phyloP scores from a whole-genome alignment of 1,140 invertebrate genomes.

The Aphelenchoides besseyi region DNA sequence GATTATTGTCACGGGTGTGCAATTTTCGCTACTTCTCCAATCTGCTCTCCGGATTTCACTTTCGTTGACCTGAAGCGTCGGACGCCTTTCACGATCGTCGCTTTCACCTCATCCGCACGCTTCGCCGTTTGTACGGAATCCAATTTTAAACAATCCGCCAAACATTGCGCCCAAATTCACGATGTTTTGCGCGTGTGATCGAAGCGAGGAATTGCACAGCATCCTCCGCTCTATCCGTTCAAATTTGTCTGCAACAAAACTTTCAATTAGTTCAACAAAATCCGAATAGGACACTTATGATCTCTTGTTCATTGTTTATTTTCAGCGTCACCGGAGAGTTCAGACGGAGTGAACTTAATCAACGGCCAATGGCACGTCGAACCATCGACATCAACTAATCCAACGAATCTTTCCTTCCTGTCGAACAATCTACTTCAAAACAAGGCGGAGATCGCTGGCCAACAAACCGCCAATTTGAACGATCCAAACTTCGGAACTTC shows the following conservation, averaged over 20 bases:
- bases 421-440: neutral
- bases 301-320: neutral
- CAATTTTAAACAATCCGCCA: neutral
- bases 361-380: neutral
- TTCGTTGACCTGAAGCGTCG: too few species aligned
- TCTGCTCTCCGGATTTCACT: too few species aligned
- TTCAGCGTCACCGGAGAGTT: neutral
- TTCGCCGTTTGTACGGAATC: neutral
- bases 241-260: neutral
- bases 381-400: neutral
- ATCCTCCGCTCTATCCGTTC: too few species aligned
- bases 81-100: too few species aligned
- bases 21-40: too few species aligned
- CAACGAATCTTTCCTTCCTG: neutral
- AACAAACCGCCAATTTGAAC: neutral
- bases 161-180: too few species aligned
- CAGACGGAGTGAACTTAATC: neutral
- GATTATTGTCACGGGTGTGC: too few species aligned
- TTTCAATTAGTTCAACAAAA: neutral
- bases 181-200: too few species aligned
- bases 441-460: neutral
- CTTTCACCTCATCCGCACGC: neutral
- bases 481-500: neutral
- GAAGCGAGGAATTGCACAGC: too few species aligned
- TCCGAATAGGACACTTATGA: too few species aligned